Evolutionary conservation across 2,113 vertebrate species (phyloP), one percentile per base, ranked within the genome.

Genomic region (Bubo scandiacus): DNA sequence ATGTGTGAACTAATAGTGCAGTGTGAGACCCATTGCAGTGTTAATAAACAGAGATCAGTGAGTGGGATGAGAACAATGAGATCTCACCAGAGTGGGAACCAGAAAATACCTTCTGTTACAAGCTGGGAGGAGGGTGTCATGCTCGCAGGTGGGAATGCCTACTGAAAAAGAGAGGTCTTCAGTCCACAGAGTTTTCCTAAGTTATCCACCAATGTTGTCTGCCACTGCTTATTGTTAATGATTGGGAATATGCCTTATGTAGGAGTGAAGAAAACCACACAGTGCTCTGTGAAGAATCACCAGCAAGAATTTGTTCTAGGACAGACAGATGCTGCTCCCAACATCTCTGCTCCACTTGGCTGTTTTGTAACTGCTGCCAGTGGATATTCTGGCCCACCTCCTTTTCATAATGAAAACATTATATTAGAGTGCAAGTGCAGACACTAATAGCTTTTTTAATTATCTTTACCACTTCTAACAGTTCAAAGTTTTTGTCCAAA

Each of bases 401-500:
- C 66, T 63, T 90, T 74, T 61, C 15, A 25, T 34, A 55, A 67
- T 81, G 40, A 90, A 86, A 81, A 63, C 17, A 36, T 30, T 70
- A n/a, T 52, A 63, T 91, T 84, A 74, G 10, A 62, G 51, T 75
- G 40, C 36, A 81, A 74, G 86, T 86, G 36, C 34, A 66, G 43
- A 18, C 4, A 29, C 5, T 81, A 29, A 74, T 49, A 81, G 47
- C n/a, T 59, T 70, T 81, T 87, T 47, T 5, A 75, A 54, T 75
- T n/a, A n/a, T 47, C 32, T 85, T 49, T 80, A 42, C 9, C 9
- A 6, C 51, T 80, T 67, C 21, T 27, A 81, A 12, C 8, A 43
- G 34, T 84, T 92, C 57, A 63, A 11, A 81, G 15, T 29, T 96
- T 93, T 90, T 71, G 52, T 57, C 68, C 38, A 43, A 81, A 79